Evolutionary conservation across 1,140 invertebrate genomes (phyloP), one percentile per base, ranked within the genome.

Genomic region (Medauroidea extradentata): DNA sequence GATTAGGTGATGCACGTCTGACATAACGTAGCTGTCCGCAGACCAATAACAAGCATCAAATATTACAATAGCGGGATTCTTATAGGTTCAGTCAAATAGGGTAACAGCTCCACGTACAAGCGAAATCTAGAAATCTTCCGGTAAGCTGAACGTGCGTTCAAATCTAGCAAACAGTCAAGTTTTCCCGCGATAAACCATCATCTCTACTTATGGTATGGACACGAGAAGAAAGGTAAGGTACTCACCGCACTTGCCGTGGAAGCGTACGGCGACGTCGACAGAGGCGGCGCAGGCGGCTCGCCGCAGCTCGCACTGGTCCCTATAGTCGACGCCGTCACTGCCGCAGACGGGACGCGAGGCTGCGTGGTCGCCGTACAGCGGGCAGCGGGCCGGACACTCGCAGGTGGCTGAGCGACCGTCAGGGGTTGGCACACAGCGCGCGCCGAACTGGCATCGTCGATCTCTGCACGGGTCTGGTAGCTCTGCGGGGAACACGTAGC

Each of bases 191-290:
- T n/a, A n/a, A n/a, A n/a, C n/a, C n/a, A n/a, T n/a, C n/a, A n/a
- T n/a, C n/a, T n/a, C n/a, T n/a, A n/a, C n/a, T n/a, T n/a, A n/a
- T n/a, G n/a, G n/a, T 9, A 39, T 11, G 38, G 38, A 39, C n/a
- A 39, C n/a, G n/a, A 39, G 14, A 23, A 8, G 21, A 21, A 19
- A 18, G 18, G 21, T 8, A 23, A 11, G 52, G 34, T 63, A 84
- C 88, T 85, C 75, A 96, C 93, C 92, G 76, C 93, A 96, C 80
- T 90, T 91, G 43, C 93, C 93, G 57, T 82, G 81, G 75, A 90
- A 94, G 71, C 90, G 91, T 67, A 93, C 83, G n/a, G 83, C 85
- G 66, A 96, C 89, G 71, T 91, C 90, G 51, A 78, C 79, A 60
- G 85, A 83, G 14, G 81, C 74, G 19, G 80, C 77, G 74, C 93